These are phyloP conservation scores for Strix occidentalis DNA, from an alignment of 2,797 vertebrate species.

Conservation along the genomic window DNA sequence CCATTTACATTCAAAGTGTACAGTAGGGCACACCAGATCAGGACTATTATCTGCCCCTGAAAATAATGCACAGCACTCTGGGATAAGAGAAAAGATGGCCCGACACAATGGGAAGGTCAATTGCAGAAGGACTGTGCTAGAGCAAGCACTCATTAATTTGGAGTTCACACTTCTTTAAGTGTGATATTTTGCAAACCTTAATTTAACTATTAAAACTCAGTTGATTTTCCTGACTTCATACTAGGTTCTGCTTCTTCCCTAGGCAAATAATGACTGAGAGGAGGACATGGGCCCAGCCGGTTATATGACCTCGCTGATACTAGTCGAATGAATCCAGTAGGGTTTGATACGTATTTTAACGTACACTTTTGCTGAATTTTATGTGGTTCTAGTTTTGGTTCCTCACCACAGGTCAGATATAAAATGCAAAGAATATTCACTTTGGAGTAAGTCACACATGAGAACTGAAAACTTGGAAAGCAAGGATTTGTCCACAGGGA, in stretches of 20 bases:
- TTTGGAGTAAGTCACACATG: neutral
- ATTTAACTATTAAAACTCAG: neutral
- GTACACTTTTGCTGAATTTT: neutral
- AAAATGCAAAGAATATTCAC: neutral
- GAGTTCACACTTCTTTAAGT: neutral
- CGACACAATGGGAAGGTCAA: neutral
- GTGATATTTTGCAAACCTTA: neutral
- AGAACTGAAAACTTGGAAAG: conserved; percentile 19
- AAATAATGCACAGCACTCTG: neutral
- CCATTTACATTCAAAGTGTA: neutral
- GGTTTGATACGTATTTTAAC: neutral
- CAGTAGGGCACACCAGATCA: neutral
- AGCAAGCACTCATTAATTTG: neutral
- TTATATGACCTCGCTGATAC: neutral
- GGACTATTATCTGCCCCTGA: neutral
- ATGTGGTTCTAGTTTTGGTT: neutral
- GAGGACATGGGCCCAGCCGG: neutral
- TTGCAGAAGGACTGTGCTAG: neutral
- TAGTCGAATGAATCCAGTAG: neutral
- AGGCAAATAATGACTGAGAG: neutral
- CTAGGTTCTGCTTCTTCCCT: neutral
- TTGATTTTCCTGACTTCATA: conserved; percentile 1
- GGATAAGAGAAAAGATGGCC: neutral
- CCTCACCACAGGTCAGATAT: neutral
- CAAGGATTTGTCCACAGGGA: conserved; percentile 29